phyloP scores from a whole-genome alignment of 2,113 vertebrate species.

The Cyprinodon variegatus region DNA sequence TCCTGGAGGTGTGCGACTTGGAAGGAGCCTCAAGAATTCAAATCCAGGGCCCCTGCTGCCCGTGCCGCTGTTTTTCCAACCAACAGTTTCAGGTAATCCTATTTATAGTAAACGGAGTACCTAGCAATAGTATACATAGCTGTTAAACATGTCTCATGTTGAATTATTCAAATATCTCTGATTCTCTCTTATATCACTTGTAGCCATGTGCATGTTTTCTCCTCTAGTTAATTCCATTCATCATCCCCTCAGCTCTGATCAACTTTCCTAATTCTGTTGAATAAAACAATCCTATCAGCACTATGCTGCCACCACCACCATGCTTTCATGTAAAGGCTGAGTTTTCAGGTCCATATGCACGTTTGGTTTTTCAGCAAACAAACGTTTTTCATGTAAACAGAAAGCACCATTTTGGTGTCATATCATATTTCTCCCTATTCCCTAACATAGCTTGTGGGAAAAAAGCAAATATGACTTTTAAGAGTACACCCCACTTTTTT shows the following conservation, averaged over 20 bases:
- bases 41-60: conserved; percentile 78
- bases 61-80: conserved; percentile 74
- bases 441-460: neutral
- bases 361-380: neutral
- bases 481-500: neutral
- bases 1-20: conserved; percentile 61
- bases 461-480: neutral
- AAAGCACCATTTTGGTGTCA: neutral
- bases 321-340: neutral
- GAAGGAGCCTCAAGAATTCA: conserved; percentile 26
- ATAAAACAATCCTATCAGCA: neutral
- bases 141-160: neutral
- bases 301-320: neutral
- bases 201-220: too few species aligned
- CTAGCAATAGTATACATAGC: neutral
- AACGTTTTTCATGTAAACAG: neutral
- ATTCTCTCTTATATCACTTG: too few species aligned
- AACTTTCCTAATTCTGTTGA: neutral
- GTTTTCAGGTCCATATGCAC: neutral
- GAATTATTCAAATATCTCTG: too few species aligned
- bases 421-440: neutral
- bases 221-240: neutral
- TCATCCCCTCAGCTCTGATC: neutral
- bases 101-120: neutral
- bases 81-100: conserved; percentile 80